Evolutionary conservation across 2,113 vertebrate genomes (phyloP), one percentile per base, ranked within the genome.

Genomic region (Pterocles burchelli): DNA sequence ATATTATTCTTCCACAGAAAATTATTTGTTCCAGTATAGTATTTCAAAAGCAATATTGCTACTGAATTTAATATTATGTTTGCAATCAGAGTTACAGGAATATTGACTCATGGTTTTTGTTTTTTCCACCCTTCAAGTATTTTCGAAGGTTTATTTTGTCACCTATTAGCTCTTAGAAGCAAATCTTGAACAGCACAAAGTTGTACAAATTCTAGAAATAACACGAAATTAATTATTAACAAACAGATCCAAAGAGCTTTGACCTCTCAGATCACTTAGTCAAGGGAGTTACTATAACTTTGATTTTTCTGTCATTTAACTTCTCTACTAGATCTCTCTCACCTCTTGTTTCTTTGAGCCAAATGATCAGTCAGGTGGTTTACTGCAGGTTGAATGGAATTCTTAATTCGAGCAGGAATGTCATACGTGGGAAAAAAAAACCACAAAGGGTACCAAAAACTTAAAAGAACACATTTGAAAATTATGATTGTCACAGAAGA

Each of bases 371-470:
- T 76, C 77, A 66, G 49, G 57, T 89, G 70, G 20, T 14, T 85
- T 49, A 73, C 79, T 93, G 57, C 19, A 81, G 33, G 29, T 59
- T 87, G 49, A 86, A 93, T 33, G 51, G 59, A 72, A 82, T 52
- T 52, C 45, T 83, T 77, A 36, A 81, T 79, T 92, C 76, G 74
- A 77, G 66, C 79, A 91, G 92, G 87, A 93, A 91, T 89, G 49
- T 72, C 61, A 74, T 29, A 7, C 9, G 24, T 46, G 28, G 19
- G 24, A 10, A 52, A 66, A 82, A 70, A 43, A 84, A 62, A 33
- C 20, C 4, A 65, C 6, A 52, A 89, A 84, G 15, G 4, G 7
- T 36, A 46, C 11, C 25, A 34, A 57, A 91, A 84, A 61, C 43
- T 57, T 74, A 14, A 85, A 83, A 80, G 2, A 83, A 66, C 5